Evolutionary conservation across 2,113 vertebrate genomes (phyloP).

Genomic region (Microtus richardsoni): DNA sequence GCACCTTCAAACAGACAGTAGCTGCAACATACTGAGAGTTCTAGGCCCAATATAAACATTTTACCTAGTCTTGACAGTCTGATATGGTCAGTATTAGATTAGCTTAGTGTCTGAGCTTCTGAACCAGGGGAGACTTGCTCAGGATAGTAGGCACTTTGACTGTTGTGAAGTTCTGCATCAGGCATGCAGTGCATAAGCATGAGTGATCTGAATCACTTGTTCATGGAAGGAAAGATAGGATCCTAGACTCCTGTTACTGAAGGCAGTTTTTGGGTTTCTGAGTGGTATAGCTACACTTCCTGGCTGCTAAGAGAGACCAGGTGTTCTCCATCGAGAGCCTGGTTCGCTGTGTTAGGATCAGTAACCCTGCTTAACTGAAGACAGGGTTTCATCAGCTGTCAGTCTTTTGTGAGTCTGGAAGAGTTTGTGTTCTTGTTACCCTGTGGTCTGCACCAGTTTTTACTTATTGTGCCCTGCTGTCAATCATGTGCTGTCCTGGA

Average conservation of each 20-base stretch:
- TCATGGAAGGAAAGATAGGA: background rate
- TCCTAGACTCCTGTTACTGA: background rate
- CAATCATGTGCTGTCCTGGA: background rate
- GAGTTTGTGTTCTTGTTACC: background rate
- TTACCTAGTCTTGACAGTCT: background rate
- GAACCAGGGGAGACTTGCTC: background rate
- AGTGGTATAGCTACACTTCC: background rate
- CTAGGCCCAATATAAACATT: background rate
- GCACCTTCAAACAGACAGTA: background rate
- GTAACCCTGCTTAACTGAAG: background rate
- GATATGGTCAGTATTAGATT: background rate
- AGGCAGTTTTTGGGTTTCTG: slow-evolving; percentile 24
- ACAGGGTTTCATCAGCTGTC: background rate
- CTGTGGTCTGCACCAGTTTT: background rate
- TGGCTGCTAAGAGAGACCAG: background rate
- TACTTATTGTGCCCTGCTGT: background rate
- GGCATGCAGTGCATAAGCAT: background rate
- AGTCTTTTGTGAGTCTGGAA: background rate
- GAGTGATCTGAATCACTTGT: background rate
- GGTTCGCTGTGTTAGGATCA: background rate
- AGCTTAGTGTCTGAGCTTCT: background rate
- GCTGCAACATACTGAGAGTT: background rate
- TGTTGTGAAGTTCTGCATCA: background rate
- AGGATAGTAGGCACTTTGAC: background rate
- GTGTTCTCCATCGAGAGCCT: background rate